A percentile compares a stretch with the other conserved stretches of the same genome.
Conservation (phyloP, 2,888 invertebrate genomes). For the Cheilosia variabilis region DNA sequence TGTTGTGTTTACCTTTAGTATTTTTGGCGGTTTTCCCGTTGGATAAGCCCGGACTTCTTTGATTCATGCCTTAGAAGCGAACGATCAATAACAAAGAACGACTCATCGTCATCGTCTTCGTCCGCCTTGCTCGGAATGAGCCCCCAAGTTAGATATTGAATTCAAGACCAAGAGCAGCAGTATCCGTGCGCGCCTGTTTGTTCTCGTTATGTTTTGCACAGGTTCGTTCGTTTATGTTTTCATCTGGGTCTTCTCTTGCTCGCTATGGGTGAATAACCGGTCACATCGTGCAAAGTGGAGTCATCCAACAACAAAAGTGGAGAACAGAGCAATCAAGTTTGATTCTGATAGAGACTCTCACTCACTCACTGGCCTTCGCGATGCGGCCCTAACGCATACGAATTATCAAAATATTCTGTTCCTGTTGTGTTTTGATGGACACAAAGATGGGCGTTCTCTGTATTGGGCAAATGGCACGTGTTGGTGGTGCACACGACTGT, state of each 20-base stretch:
- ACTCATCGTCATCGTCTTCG: constrained; percentile 5
- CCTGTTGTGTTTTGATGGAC: neutral
- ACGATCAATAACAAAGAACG: constrained; percentile 63
- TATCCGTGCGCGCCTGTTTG: constrained; percentile 25
- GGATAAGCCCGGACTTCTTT: constrained; percentile 41
- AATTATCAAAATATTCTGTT: constrained; percentile 32
- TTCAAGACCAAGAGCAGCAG: neutral
- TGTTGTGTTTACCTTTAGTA: constrained; percentile 47
- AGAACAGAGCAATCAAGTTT: constrained; percentile 55
- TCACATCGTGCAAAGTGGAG: constrained; percentile 52
- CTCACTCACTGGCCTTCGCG: neutral
- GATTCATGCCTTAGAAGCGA: constrained; percentile 8
- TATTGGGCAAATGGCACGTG: neutral
- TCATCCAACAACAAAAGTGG: constrained; percentile 64
- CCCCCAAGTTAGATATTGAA: constrained; percentile 7
- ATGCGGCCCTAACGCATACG: neutral
- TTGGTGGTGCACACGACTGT: neutral
- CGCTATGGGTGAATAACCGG: constrained; percentile 74
- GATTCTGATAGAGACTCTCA: constrained; percentile 10
- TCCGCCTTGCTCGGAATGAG: neutral
- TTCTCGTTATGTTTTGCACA: constrained; percentile 59
- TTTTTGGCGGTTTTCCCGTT: constrained; percentile 59
- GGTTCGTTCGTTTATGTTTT: constrained; percentile 61
- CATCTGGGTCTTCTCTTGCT: constrained; percentile 53
- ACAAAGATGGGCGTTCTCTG: neutral